These are phyloP conservation scores for Stomatorhinus ivindoensis DNA, from an alignment of 2,113 vertebrate species.

Conservation along the genomic window DNA sequence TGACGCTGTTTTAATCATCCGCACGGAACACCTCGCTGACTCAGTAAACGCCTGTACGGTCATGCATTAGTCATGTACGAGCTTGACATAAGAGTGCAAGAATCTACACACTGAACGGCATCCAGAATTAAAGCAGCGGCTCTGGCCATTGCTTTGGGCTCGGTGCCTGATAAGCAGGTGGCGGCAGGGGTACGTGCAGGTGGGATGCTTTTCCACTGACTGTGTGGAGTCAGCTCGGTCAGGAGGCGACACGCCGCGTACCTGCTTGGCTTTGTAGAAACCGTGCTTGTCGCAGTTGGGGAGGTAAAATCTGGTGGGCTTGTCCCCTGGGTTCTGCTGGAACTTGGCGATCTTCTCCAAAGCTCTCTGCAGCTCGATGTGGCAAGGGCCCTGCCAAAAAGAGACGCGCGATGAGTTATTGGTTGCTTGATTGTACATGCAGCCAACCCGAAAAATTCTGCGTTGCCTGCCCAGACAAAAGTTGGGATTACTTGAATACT, in stretches of 20 bases:
- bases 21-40: neutral
- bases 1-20: neutral
- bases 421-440: constrained; percentile 18
- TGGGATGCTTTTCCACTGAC: constrained; percentile 30
- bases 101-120: constrained; percentile 15
- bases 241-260: constrained; percentile 38
- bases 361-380: constrained; percentile 75
- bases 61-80: constrained; percentile 9
- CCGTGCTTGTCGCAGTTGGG: constrained; percentile 89
- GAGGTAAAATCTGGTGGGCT: constrained; percentile 81
- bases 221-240: neutral
- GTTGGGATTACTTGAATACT: neutral
- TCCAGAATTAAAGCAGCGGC: constrained; percentile 22
- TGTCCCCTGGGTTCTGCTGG: constrained; percentile 69
- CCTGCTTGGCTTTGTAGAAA: constrained; percentile 88
- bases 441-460: neutral
- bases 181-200: neutral
- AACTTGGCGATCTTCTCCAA: constrained; percentile 71
- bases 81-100: constrained; percentile 24
- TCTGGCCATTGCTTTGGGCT: neutral
- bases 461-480: neutral
- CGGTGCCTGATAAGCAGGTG: neutral
- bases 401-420: neutral
- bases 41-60: constrained; percentile 17
- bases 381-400: constrained; percentile 71